Evolutionary conservation across 2,797 vertebrate genomes (phyloP), one percentile per base, ranked within the genome.

Genomic region (Manis crassicaudata): DNA sequence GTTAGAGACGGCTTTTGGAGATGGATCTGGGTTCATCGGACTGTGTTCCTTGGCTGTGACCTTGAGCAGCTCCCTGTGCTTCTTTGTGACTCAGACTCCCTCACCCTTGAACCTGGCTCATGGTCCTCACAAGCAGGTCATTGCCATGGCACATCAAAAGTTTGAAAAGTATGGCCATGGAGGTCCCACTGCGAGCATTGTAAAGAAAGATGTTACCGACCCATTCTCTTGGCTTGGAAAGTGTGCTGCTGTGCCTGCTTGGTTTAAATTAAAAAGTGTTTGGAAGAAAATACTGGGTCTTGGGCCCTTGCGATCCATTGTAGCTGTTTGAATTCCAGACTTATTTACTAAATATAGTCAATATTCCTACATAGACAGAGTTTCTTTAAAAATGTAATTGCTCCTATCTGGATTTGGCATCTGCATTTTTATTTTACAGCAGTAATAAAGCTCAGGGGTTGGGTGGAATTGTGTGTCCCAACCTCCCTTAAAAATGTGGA

Each of bases 291-390:
- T 46, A n/a, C 25, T n/a, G 32, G 88, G 90, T 79, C n/a, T 20
- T 10, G 79, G 37, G 88, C 35, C 90, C 29, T 46, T 20, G 18
- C 46, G 79, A 40, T 75, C 14, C 7, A 6, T 60, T 0, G 2
- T 52, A 58, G 86, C 56, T n/a, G 43, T 88, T 72, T 95, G 95
- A 92, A 92, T 86, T 86, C 88, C 92, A 58, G 87, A 87, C 54
- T 96, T 96, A 81, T 96, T 94, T 95, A n/a, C 75, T 81, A 35
- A 68, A 52, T 62, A 89, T 68, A 52, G 95, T 94, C 84, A 58
- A 29, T 90, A 75, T 82, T 81, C 60, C 79, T 82, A 25, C 1
- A 0, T 70, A 58, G 43, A 37, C 37, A 32, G 67, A 46, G 27
- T 58, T 94, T 88, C 82, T 97, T 95, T 88, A 73, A 85, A 94